phyloP scores from a whole-genome alignment of 1,140 invertebrate genomes.

The Choristoneura fumiferana region DNA sequence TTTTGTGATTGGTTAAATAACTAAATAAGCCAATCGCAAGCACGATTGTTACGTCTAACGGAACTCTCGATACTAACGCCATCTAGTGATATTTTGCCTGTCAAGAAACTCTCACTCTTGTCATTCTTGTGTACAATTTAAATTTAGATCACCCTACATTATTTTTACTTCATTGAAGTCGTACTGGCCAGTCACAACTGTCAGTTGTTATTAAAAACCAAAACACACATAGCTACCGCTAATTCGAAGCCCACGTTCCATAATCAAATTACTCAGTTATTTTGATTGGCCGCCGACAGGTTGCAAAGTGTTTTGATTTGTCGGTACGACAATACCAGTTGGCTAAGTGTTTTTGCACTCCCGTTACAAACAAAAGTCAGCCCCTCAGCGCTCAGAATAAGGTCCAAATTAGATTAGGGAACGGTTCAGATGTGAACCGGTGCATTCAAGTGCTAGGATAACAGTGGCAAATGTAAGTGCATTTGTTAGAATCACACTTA shows the following conservation, averaged over 20 bases:
- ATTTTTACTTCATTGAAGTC: too few relatives aligned
- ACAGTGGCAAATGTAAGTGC: conserved; percentile 54
- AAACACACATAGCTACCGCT: background rate
- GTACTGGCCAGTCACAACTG: background rate
- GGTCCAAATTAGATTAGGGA: conserved; percentile 22
- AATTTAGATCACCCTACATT: too few relatives aligned
- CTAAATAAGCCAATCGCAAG: too few relatives aligned
- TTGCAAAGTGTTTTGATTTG: conserved; percentile 65
- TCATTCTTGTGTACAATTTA: too few relatives aligned
- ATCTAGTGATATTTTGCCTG: too few relatives aligned
- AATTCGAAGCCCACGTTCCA: conserved; percentile 41
- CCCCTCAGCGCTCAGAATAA: conserved; percentile 26
- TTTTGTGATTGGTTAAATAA: too few relatives aligned
- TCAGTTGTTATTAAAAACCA: conserved; percentile 1
- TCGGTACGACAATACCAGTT: conserved; percentile 55
- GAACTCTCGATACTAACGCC: too few relatives aligned
- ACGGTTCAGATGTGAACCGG: conserved; percentile 41
- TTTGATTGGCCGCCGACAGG: conserved; percentile 62
- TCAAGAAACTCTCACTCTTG: too few relatives aligned
- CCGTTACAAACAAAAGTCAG: background rate
- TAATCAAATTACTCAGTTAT: conserved; percentile 63
- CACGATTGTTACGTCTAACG: too few relatives aligned
- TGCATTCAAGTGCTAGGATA: conserved; percentile 63
- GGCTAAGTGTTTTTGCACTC: conserved; percentile 60
- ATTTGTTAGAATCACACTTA: conserved; percentile 57